Evolutionary conservation across 1,140 invertebrate genomes (phyloP).

Genomic region (Drosophila sproati): DNA sequence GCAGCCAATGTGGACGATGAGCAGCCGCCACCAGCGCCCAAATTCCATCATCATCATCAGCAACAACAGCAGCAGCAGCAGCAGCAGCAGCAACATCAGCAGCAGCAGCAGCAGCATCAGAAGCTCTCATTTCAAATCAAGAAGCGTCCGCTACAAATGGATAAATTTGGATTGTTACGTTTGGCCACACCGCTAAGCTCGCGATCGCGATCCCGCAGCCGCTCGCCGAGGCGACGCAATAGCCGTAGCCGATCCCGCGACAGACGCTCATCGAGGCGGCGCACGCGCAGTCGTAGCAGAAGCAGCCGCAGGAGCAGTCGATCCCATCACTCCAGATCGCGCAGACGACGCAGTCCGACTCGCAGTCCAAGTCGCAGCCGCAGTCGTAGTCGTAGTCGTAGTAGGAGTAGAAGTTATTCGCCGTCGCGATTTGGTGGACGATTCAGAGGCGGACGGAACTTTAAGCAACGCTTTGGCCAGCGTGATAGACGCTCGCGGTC

Average conservation of each 20-base stretch:
- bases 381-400: conserved; percentile 48
- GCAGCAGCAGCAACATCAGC: conserved; percentile 28
- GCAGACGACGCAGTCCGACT: conserved; percentile 27
- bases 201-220: conserved; percentile 84
- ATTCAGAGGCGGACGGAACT: conserved; percentile 26
- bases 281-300: conserved; percentile 3
- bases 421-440: conserved; percentile 44
- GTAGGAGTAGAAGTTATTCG: conserved; percentile 73
- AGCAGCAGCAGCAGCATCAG: conserved; percentile 26
- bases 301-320: conserved; percentile 68
- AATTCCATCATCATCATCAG: conserved; percentile 31
- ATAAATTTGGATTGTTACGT: conserved; percentile 89
- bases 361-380: conserved; percentile 46
- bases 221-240: conserved; percentile 43
- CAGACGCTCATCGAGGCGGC: conserved; percentile 73
- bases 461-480: conserved; percentile 27
- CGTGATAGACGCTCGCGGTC: conserved; percentile 52
- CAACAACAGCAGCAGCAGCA: conserved; percentile 24
- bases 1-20: conserved; percentile 6
- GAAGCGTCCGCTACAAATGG: conserved; percentile 86
- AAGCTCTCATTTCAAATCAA: conserved; percentile 79
- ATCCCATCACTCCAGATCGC: conserved; percentile 25
- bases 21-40: conserved; percentile 33
- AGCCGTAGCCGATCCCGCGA: conserved; percentile 24
- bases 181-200: conserved; percentile 85